A percentile compares a stretch with the other conserved stretches of the same genome.
Evolutionary conservation across 2,113 vertebrate genomes (phyloP).

Genomic region (Conger conger): DNA sequence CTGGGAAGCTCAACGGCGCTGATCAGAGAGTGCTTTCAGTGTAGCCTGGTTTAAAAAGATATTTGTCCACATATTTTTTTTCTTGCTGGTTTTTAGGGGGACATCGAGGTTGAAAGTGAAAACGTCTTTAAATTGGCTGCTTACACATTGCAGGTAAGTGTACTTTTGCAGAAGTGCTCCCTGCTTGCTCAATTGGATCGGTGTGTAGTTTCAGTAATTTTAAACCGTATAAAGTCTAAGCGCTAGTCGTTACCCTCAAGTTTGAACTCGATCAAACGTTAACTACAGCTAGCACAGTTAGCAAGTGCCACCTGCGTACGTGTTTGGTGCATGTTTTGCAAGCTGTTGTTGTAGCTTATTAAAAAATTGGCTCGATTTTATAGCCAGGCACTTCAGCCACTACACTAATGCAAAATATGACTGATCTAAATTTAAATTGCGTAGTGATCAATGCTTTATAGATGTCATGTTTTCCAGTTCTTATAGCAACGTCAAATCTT

Average conservation of each 20-base stretch:
- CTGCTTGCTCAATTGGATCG: conserved; percentile 20
- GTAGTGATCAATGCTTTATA: neutral
- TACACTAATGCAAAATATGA: neutral
- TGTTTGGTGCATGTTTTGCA: neutral
- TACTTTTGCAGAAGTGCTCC: conserved; percentile 17
- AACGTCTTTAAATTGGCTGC: conserved; percentile 90
- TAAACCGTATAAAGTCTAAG: neutral
- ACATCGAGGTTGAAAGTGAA: conserved; percentile 86
- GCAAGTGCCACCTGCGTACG: neutral
- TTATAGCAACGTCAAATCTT: neutral
- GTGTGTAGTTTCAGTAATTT: neutral
- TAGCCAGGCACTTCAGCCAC: neutral
- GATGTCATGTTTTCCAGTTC: neutral
- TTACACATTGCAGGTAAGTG: conserved; percentile 89
- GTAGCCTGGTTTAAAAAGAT: neutral
- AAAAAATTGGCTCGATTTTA: neutral
- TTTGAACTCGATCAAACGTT: neutral
- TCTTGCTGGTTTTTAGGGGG: conserved; percentile 71
- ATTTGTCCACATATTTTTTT: conserved; percentile 15
- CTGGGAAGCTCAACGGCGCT: conserved; percentile 38
- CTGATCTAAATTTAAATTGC: neutral
- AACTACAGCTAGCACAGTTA: neutral
- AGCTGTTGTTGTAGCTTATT: neutral
- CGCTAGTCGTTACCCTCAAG: neutral
- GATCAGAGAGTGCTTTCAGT: conserved; percentile 51